phyloP scores from a whole-genome alignment of 2,888 invertebrate genomes.

The Pseudeuparius sepicola region DNA sequence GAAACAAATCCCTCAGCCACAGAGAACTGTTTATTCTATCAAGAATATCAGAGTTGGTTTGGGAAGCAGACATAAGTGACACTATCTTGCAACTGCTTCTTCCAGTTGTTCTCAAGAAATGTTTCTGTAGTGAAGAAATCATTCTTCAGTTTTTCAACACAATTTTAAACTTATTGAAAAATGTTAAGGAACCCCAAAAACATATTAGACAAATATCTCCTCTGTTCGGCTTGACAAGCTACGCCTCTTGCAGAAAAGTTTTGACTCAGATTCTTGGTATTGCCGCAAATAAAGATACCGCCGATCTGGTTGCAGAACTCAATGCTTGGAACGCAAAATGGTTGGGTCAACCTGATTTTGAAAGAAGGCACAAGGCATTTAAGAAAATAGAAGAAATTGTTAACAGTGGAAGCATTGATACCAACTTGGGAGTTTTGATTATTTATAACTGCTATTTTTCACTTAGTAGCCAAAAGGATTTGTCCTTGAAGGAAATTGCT shows the following conservation, averaged over 20 bases:
- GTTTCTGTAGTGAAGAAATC: conserved; percentile 55
- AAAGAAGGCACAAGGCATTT: conserved; percentile 69
- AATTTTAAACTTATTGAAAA: conserved; percentile 62
- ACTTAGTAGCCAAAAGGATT: conserved; percentile 68
- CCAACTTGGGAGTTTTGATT: conserved; percentile 60
- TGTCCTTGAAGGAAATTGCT: conserved; percentile 72
- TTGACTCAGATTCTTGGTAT: conserved; percentile 49
- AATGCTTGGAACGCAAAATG: conserved; percentile 82
- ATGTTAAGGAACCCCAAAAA: conserved; percentile 51
- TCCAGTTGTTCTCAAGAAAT: conserved; percentile 60
- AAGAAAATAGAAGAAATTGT: conserved; percentile 52
- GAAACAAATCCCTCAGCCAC: conserved; percentile 51
- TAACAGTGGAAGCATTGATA: conserved; percentile 43
- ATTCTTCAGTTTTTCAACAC: conserved; percentile 62
- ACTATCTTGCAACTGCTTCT: conserved; percentile 58
- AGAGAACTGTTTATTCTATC: conserved; percentile 66
- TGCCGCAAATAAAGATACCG: conserved; percentile 40
- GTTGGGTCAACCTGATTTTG: conserved; percentile 92
- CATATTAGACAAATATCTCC: conserved; percentile 64
- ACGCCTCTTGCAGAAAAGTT: conserved; percentile 54
- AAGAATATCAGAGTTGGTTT: conserved; percentile 64
- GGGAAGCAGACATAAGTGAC: conserved; percentile 56
- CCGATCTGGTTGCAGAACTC: conserved; percentile 52
- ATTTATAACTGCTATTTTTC: conserved; percentile 76
- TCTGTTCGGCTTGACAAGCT: conserved; percentile 57